Base-by-base conservation (phyloP, 2,888 invertebrate genomes). In the Tenodera sinensis region DNA sequence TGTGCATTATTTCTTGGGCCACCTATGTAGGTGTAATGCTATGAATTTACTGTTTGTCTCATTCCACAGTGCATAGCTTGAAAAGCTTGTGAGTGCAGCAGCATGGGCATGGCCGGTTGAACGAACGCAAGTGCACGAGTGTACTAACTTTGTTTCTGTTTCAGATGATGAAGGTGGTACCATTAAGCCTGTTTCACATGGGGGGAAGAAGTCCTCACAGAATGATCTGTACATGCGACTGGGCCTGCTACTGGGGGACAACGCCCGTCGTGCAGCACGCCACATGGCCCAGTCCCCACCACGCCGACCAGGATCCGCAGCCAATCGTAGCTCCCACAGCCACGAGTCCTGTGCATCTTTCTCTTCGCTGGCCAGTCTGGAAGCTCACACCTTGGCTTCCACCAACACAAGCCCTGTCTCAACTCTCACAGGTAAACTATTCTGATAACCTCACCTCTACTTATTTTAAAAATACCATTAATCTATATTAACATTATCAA, bases 401-500 rank as follows among this genome's bases (percentile, higher is more conserved):
- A 96, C 96, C 89, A 97, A 97, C 92, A 97, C 97, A 82, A 98
- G 98, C 92, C 98, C 98, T 88, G 96, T 98, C n/a, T 98, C 98
- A 47, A 98, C 98, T 0, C 94, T 98, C 83, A 98, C 98, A 4
- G 98, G 94, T 94, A 89, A 89, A 34, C 3, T 34, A 7, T 34
- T 34, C 34, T 30, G 4, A 30, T 30, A 30, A 30, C 30, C 30
- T 30, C 3, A 30, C 3, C 30, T n/a, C n/a, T n/a, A n/a, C n/a
- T n/a, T n/a, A n/a, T n/a, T n/a, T n/a, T n/a, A n/a, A n/a, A n/a
- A n/a, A n/a, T n/a, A n/a, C n/a, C n/a, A n/a, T n/a, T n/a, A n/a
- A n/a, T n/a, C n/a, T n/a, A n/a, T n/a, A n/a, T n/a, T n/a, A n/a
- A n/a, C n/a, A n/a, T n/a, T n/a, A n/a, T n/a, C n/a, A n/a, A n/a